These are phyloP conservation scores for Alcis repandata DNA, from an alignment of 2,888 invertebrate genomes.

Conservation along the genomic window DNA sequence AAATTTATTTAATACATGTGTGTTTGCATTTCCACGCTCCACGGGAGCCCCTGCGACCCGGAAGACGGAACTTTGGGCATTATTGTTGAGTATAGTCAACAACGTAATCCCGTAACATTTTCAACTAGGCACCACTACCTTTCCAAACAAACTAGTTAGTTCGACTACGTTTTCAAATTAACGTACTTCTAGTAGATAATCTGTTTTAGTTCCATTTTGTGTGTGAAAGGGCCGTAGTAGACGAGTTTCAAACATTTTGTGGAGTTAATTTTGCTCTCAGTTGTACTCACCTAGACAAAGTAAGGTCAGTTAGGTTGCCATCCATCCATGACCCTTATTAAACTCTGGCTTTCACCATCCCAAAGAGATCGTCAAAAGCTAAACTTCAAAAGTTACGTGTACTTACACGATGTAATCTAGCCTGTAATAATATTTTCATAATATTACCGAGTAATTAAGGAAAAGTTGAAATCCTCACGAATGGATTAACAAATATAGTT, in stretches of 20 bases:
- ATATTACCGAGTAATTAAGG: not conserved
- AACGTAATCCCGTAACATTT: constrained; percentile 47
- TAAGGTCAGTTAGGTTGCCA: constrained; percentile 39
- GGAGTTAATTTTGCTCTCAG: constrained; percentile 44
- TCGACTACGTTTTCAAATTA: constrained; percentile 25
- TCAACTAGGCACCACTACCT: constrained; percentile 26
- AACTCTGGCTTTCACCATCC: constrained; percentile 50
- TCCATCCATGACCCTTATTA: constrained; percentile 54
- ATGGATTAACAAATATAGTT: not conserved
- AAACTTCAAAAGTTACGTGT: constrained; percentile 44
- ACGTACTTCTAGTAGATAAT: constrained; percentile 22
- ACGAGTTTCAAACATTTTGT: constrained; percentile 25
- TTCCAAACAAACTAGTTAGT: constrained; percentile 29
- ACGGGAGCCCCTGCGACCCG: constrained; percentile 54
- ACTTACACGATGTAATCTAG: not conserved
- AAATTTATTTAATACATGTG: constrained; percentile 57
- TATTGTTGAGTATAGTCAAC: constrained; percentile 56
- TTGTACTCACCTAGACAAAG: constrained; percentile 48
- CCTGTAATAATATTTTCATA: not conserved
- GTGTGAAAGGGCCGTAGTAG: constrained; percentile 1
- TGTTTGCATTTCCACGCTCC: constrained; percentile 51
- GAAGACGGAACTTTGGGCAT: constrained; percentile 62
- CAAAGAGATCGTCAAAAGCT: constrained; percentile 52
- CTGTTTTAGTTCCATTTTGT: constrained; percentile 4
- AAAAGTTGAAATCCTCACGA: not conserved